Conservation (phyloP, 2,888 invertebrate genomes). For the Apodemia duryi region DNA sequence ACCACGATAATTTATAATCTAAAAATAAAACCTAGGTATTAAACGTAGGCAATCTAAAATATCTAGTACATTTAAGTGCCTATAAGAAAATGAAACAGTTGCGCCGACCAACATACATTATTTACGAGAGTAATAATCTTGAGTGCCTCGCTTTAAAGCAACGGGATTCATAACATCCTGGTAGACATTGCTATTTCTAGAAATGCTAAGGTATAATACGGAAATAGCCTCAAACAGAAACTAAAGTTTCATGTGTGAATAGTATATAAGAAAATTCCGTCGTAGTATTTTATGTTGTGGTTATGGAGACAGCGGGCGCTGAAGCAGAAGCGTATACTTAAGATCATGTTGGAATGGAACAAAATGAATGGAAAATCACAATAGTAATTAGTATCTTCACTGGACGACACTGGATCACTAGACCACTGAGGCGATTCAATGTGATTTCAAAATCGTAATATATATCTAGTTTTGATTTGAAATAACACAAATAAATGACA, state of each 20-base stretch:
- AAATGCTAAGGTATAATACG: conserved; percentile 16
- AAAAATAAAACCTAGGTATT: not conserved
- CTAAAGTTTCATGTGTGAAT: conserved; percentile 15
- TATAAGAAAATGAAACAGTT: conserved; percentile 19
- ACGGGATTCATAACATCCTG: conserved; percentile 27
- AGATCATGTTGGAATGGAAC: too few relatives aligned
- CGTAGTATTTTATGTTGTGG: not conserved
- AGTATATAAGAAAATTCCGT: conserved; percentile 5
- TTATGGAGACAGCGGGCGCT: not conserved
- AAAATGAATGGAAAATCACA: too few relatives aligned
- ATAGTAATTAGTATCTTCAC: too few relatives aligned
- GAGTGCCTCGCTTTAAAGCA: conserved; percentile 32
- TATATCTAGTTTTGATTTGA: too few relatives aligned
- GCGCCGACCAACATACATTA: conserved; percentile 32
- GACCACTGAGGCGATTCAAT: too few relatives aligned
- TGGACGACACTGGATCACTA: too few relatives aligned
- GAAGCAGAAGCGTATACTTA: not conserved
- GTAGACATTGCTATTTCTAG: conserved; percentile 17
- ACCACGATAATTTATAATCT: not conserved
- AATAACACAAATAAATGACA: too few relatives aligned
- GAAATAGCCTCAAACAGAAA: conserved; percentile 21
- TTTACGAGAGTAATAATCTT: conserved; percentile 37
- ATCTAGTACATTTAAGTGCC: conserved; percentile 20
- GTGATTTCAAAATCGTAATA: too few relatives aligned
- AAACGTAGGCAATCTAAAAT: conserved; percentile 19